Evolutionary conservation across 2,888 invertebrate species (phyloP), one percentile per base, ranked within the genome.

Genomic region (Tenthredo distinguenda): DNA sequence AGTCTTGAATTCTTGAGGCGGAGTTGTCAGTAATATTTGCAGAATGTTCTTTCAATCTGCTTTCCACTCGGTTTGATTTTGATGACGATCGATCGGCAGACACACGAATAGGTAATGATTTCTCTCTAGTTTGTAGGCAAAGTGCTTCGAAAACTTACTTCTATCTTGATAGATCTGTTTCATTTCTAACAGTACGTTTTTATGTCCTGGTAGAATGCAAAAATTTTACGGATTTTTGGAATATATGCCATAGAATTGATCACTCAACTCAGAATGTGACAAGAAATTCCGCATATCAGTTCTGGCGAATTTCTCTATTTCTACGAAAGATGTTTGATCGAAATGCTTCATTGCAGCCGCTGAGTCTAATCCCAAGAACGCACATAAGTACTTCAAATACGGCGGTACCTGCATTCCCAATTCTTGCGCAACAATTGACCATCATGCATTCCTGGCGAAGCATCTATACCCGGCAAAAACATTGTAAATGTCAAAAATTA

Each of bases 271-370:
- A 76, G 76, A 76, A 47, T 47, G 47, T 26, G 76, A 50, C 50
- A 50, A 50, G 31, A 76, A 76, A 76, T 31, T 31, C 50, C 50
- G 47, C 50, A 50, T 76, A 26, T 26, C 76, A 15, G 76, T 76
- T 50, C 18, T 76, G 12, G 26, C 76, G 47, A 76, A 76, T 47
- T 47, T 7, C 26, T 15, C 76, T 4, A 50, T 76, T 50, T 76
- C 76, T 76, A 4, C 9, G 76, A 76, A 76, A 26, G 76, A 76
- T 76, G 31, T 50, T 76, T 76, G 10, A 18, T 76, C 50, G 26
- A 76, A 76, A 15, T 76, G 76, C 50, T 76, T 76, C 76, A 50
- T 76, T 76, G 76, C 76, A 76, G 76, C 50, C 50, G 76, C 76
- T 76, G 76, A 76, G 18, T 76, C 76, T 76, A 76, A 31, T 50